Percentiles rank a stretch among this genome's conserved stretches.
Evolutionary conservation across 2,888 invertebrate genomes (phyloP).

Genomic region (Synanthedon andrenaeformis): DNA sequence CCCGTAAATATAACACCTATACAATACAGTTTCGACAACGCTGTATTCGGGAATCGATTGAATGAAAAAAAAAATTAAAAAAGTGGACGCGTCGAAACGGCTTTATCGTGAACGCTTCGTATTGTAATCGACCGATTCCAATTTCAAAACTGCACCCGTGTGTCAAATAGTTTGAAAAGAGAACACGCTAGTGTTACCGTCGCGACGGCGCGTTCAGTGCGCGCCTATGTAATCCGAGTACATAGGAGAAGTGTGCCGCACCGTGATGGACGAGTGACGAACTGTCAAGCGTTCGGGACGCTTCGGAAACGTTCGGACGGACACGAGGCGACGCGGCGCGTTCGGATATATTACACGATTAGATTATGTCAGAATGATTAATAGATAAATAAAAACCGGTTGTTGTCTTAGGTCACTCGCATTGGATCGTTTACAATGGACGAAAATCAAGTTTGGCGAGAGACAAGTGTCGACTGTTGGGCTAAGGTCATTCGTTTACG

Average conservation of each 20-base stretch:
- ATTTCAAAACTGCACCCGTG: conserved; percentile 37
- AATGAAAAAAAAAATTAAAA: conserved; percentile 11
- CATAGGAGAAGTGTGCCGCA: conserved; percentile 55
- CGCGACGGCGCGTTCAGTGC: conserved; percentile 45
- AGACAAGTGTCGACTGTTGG: conserved; percentile 25
- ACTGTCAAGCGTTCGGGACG: conserved; percentile 52
- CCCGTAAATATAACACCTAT: conserved; percentile 29
- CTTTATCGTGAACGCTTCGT: conserved; percentile 14
- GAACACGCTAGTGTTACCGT: conserved; percentile 38
- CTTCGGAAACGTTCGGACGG: conserved; percentile 32
- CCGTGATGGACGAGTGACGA: conserved; percentile 59
- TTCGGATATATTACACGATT: conserved; percentile 36
- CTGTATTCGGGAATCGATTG: conserved; percentile 21
- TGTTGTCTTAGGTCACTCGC: conserved; percentile 50
- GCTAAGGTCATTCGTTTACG: conserved; percentile 8
- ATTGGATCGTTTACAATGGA: conserved; percentile 21
- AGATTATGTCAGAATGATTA: conserved; percentile 53
- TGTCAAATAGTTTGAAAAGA: conserved; percentile 29
- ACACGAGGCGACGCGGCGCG: conserved; percentile 15
- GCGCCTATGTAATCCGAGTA: conserved; percentile 50
- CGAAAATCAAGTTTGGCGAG: conserved; percentile 22
- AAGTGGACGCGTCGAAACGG: conserved; percentile 19
- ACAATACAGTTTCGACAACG: conserved; percentile 13
- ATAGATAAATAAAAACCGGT: conserved; percentile 39
- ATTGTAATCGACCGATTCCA: conserved; percentile 28